Base-by-base conservation (phyloP, 1,140 invertebrate genomes). In the Pogonomyrmex californicus region DNA sequence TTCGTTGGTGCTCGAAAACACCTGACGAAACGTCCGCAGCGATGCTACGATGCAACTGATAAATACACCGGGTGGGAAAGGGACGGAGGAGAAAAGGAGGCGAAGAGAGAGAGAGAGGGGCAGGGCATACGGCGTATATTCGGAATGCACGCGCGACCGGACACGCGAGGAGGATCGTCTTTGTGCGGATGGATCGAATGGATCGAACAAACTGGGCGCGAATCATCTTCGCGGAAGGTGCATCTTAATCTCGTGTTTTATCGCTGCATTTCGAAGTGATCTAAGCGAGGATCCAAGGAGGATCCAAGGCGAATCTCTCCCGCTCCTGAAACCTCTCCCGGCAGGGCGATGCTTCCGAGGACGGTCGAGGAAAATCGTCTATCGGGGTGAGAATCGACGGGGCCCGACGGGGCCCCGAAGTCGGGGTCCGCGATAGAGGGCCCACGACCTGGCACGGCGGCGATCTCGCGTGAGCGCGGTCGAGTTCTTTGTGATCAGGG, bases 401-500 rank as follows among this genome's bases (percentile, higher is more conserved):
- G 30, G 58, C 12, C 23, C 23, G 49, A 33, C 49, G 33, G 17
- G 30, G 49, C 1, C n/a, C 6, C 10, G 38, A 56, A n/a, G 49
- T 62, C 73, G 66, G 12, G 38, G 78, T 23, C 66, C 56, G 60
- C 66, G 71, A 49, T 66, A 65, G 79, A 65, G 86, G 70, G 56
- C 51, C 2, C 23, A 23, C 23, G 23, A 23, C 23, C 49, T 47
- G 77, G 51, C 56, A 49, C 83, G 47, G 65, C 76, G 68, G 83
- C 58, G 41, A 56, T 65, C 76, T 88, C 86, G 87, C 77, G 85
- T 71, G 86, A 78, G 56, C 70, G 82, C 78, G 85, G 82, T 58
- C 73, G 78, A 88, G 85, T 92, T 92, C 91, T 92, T 92, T 92
- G 91, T 92, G 90, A 92, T 92, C 88, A 65, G 66, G 41, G 33